Base-by-base conservation (phyloP, 1,140 invertebrate genomes). In the Leptestheria dahalacensis region DNA sequence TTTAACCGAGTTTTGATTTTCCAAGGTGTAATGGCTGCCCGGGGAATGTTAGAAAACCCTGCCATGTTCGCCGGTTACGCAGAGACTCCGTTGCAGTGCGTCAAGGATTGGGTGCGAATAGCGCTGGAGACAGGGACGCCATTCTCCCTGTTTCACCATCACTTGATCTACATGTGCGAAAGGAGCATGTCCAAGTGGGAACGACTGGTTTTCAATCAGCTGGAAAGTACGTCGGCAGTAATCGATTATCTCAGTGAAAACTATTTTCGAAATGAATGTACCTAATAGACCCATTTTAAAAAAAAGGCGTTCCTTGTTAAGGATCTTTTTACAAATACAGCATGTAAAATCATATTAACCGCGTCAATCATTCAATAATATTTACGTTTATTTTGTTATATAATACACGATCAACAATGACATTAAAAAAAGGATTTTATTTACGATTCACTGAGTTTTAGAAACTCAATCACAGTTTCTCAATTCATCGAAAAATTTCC, bases 141-240 rank as follows among this genome's bases (percentile, higher is more conserved):
- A 46, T 92, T 91, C 73, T 79, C 84, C 59, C 83, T 78, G 68
- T 91, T 95, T 67, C 92, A 96, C 74, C 89, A 94, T 70, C 92
- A 96, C 75, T 76, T 96, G 54, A 86, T 90, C 49, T 93, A 91
- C 68, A 97, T 97, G 93, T 62, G 90, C 64, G 87, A 91, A 70
- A 85, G 84, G 72, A 68, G 85, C 47, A 74, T 93, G 62, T 74
- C 79, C 3, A 84, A 81, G 64, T 70, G 77, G 51, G 78, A 88
- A 66, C 81, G 84, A 64, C 70, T 78, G 63, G 71, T 82, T 53
- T 92, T 94, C 68, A 95, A 94, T 74, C 78, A 78, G 63, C 73
- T 94, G 24, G 79, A 77, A 60, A 81, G 74, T 62, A 83, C 80
- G 64, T 69, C 79, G 56, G 74, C 78, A 62, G 84, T 92, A 2